These are phyloP conservation scores for Micrastur ruficollis DNA, from an alignment of 2,797 vertebrate genomes.

Conservation along the genomic window DNA sequence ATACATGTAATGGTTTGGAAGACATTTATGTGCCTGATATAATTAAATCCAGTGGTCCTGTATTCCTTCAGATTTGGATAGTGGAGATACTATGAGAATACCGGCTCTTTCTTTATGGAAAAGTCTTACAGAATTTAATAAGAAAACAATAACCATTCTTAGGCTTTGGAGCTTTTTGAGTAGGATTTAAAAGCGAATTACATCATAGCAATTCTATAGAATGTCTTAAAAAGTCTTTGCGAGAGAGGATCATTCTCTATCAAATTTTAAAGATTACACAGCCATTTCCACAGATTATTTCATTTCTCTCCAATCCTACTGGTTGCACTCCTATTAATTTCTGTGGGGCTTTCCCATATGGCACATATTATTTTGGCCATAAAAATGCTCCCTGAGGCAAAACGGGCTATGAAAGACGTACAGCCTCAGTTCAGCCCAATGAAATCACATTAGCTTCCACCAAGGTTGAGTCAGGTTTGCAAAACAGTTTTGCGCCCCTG, in stretches of 20 bases:
- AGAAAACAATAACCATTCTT: slow-evolving; percentile 61
- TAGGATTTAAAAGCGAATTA: slow-evolving; percentile 7
- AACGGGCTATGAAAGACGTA: background rate
- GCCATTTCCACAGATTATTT: slow-evolving; percentile 51
- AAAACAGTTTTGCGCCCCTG: background rate
- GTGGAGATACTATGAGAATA: slow-evolving; percentile 25
- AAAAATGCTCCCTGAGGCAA: slow-evolving; percentile 37
- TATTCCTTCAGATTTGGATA: background rate
- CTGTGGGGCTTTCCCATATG: slow-evolving; percentile 35
- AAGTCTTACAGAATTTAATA: slow-evolving; percentile 38
- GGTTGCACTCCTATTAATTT: slow-evolving; percentile 45
- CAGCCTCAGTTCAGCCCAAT: background rate
- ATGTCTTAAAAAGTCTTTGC: slow-evolving; percentile 30
- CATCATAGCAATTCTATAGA: slow-evolving; percentile 51
- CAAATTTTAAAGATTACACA: slow-evolving; percentile 41
- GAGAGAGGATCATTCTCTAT: slow-evolving; percentile 5
- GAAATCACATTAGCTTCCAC: background rate
- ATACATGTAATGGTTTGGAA: slow-evolving; percentile 22
- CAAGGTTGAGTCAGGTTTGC: background rate
- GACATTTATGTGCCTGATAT: background rate
- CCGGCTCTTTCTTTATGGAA: slow-evolving; percentile 36
- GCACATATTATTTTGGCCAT: slow-evolving; percentile 14
- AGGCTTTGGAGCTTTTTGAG: slow-evolving; percentile 35
- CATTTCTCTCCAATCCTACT: slow-evolving; percentile 48
- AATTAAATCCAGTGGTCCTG: slow-evolving; percentile 48